phyloP scores from a whole-genome alignment of 2,113 vertebrate species.

The Bucco capensis region DNA sequence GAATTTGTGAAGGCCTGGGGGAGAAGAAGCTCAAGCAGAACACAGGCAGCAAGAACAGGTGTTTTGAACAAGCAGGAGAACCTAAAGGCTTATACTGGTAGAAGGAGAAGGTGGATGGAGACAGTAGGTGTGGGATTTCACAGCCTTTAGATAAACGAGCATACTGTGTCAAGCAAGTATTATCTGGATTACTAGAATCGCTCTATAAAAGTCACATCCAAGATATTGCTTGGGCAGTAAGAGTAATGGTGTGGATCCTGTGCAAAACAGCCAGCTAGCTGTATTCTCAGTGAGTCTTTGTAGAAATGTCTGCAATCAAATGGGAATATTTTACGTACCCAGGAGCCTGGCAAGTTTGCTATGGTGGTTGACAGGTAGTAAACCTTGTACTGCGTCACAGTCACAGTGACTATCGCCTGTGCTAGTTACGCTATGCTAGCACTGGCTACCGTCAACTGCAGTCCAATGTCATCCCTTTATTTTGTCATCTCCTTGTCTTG shows the following conservation, averaged over 20 bases:
- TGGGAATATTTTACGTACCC: neutral
- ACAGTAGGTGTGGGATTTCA: neutral
- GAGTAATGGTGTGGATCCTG: neutral
- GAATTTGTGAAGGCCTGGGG: neutral
- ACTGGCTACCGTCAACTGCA: neutral
- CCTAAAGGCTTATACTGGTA: neutral
- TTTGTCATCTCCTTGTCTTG: neutral
- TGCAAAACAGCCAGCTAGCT: neutral
- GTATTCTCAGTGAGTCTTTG: neutral
- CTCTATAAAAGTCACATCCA: neutral
- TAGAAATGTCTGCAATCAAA: neutral
- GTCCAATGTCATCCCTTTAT: neutral
- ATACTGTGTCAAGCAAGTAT: neutral
- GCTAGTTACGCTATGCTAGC: neutral
- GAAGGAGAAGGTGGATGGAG: neutral
- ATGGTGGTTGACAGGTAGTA: neutral
- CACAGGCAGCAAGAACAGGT: neutral
- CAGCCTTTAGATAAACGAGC: neutral
- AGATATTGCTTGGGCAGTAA: neutral
- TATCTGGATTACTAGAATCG: neutral
- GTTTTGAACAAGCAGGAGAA: neutral
- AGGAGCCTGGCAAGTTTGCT: neutral
- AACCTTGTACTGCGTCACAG: neutral
- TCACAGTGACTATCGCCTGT: neutral
- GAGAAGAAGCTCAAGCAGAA: neutral